phyloP scores from a whole-genome alignment of 2,888 invertebrate species.

The Phania funesta region DNA sequence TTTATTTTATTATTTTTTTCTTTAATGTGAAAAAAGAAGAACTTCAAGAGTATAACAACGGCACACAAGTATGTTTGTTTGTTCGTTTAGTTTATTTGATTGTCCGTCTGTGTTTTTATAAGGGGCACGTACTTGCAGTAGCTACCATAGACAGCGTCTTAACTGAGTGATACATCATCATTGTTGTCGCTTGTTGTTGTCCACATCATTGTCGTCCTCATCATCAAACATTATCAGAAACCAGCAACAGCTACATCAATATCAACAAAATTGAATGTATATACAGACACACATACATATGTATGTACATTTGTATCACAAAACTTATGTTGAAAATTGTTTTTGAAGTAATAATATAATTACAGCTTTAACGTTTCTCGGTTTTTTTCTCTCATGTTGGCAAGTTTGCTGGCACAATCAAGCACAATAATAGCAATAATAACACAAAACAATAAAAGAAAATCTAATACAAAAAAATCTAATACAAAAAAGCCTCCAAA shows the following conservation, averaged over 20 bases:
- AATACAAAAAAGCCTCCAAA: conserved; percentile 65
- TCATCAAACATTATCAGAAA: too few species aligned
- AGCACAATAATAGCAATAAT: conserved; percentile 22
- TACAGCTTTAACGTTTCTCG: conserved; percentile 66
- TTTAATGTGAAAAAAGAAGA: background rate
- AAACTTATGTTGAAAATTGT: conserved; percentile 71
- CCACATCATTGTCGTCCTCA: conserved; percentile 35
- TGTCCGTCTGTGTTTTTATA: conserved; percentile 62
- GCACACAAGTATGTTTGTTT: conserved; percentile 13
- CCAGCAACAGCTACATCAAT: conserved; percentile 13
- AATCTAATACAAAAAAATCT: conserved; percentile 60
- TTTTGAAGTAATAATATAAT: conserved; percentile 72
- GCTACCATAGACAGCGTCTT: conserved; percentile 63
- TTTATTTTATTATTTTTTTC: conserved; percentile 13
- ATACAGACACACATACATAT: too few species aligned
- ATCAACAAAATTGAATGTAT: conserved; percentile 50
- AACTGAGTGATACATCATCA: conserved; percentile 65
- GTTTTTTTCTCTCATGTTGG: conserved; percentile 7
- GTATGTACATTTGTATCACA: conserved; percentile 55
- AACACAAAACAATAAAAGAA: conserved; percentile 55
- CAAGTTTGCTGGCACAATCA: conserved; percentile 16
- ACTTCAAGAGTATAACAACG: conserved; percentile 29
- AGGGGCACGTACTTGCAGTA: conserved; percentile 65
- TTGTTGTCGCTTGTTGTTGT: conserved; percentile 51
- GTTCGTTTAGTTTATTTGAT: conserved; percentile 45